These are phyloP conservation scores for Peromyscus leucopus DNA, from an alignment of 2,113 vertebrate species.

Conservation along the genomic window DNA sequence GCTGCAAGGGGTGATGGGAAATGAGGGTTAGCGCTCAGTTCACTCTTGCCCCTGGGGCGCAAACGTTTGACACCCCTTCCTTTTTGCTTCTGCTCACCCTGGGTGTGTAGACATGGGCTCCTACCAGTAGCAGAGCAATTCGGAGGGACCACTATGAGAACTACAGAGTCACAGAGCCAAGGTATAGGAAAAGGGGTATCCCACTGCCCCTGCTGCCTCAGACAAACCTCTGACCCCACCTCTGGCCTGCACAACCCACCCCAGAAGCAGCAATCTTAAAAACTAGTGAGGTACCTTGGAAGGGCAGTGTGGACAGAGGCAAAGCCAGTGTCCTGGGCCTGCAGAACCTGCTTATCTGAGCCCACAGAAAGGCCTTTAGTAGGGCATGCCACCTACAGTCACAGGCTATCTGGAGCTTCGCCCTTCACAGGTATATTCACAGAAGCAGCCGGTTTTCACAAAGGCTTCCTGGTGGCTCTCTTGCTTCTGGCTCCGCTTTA, in stretches of 20 bases:
- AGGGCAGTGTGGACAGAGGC: background rate
- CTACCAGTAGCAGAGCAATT: background rate
- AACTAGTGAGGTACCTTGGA: too few relatives aligned
- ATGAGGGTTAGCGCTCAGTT: background rate
- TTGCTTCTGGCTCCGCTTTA: slow-evolving; percentile 39
- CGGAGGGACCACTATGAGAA: background rate
- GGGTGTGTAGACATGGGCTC: background rate
- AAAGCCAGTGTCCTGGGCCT: background rate
- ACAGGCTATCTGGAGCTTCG: background rate
- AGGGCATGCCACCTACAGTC: background rate
- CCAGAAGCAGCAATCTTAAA: background rate
- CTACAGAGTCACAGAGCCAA: background rate
- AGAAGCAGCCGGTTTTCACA: background rate
- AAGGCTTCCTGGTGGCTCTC: slow-evolving; percentile 22
- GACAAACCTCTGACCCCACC: background rate
- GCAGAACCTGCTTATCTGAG: background rate
- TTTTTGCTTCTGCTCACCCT: background rate
- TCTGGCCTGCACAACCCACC: background rate
- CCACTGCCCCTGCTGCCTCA: background rate
- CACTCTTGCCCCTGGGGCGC: background rate
- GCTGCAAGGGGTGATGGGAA: background rate
- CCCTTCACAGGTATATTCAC: background rate
- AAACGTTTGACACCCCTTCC: background rate
- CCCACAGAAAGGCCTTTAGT: background rate
- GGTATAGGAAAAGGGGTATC: background rate